Evolutionary conservation across 2,888 invertebrate species (phyloP).

Genomic region (Cephus sareptanus): DNA sequence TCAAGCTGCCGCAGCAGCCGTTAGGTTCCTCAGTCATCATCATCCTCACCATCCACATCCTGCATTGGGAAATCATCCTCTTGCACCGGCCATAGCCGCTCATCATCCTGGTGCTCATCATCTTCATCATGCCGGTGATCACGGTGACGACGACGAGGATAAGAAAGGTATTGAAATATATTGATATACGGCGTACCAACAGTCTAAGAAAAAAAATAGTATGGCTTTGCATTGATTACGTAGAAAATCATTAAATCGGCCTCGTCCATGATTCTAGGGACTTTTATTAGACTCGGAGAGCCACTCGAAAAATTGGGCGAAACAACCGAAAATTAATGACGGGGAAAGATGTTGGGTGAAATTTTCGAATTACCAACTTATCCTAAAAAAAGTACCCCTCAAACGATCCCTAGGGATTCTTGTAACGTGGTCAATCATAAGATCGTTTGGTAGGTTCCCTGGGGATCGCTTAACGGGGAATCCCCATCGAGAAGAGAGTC

Average conservation of each 20-base stretch:
- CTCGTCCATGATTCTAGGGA: not conserved
- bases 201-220: not conserved
- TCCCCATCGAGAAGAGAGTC: conserved; percentile 18
- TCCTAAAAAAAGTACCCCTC: conserved; percentile 6
- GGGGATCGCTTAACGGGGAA: conserved; percentile 59
- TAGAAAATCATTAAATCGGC: not conserved
- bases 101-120: conserved; percentile 58
- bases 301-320: not conserved
- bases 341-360: not conserved
- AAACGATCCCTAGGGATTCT: conserved; percentile 59
- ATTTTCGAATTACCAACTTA: not conserved
- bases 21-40: conserved; percentile 58
- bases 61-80: conserved; percentile 56
- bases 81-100: conserved; percentile 55
- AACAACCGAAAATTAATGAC: not conserved
- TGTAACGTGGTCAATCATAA: conserved; percentile 66
- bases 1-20: conserved; percentile 56
- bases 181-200: not conserved
- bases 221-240: not conserved
- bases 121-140: conserved; percentile 54
- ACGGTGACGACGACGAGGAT: conserved; percentile 61
- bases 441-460: conserved; percentile 60
- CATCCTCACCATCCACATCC: conserved; percentile 62
- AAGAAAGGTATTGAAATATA: conserved; percentile 56
- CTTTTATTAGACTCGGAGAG: not conserved